These are phyloP conservation scores for Hoplias malabaricus DNA, from an alignment of 2,113 vertebrate species.

Conservation along the genomic window DNA sequence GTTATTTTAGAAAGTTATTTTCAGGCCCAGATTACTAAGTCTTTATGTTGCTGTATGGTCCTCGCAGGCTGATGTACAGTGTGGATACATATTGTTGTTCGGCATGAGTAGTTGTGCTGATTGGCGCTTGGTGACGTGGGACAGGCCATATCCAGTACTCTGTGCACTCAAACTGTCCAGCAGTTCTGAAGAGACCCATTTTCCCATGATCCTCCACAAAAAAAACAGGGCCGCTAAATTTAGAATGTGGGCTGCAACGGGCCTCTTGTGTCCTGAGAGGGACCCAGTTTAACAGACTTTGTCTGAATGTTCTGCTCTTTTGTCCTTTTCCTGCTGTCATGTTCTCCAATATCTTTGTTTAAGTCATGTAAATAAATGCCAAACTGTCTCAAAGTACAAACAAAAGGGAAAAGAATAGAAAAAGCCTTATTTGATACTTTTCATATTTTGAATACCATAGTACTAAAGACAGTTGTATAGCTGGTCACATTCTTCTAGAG, in stretches of 20 bases:
- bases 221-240: conserved; percentile 71
- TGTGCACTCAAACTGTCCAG: conserved; percentile 59
- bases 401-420: neutral
- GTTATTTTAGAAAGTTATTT: neutral
- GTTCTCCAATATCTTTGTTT: conserved; percentile 18
- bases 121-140: neutral
- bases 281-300: conserved; percentile 71
- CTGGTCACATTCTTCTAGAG: neutral
- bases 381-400: neutral
- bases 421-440: neutral
- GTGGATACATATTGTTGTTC: neutral
- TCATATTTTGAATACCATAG: neutral
- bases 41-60: neutral
- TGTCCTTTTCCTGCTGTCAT: conserved; percentile 40
- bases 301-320: conserved; percentile 40
- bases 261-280: conserved; percentile 61
- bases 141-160: conserved; percentile 32
- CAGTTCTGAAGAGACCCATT: conserved; percentile 66
- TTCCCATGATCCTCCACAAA: conserved; percentile 64
- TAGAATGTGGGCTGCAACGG: conserved; percentile 74
- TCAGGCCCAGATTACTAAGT: neutral
- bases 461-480: neutral
- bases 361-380: neutral
- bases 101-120: neutral
- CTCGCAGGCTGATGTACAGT: neutral